Base-by-base conservation (phyloP, 2,888 invertebrate genomes). In the Theristus sp. region DNA sequence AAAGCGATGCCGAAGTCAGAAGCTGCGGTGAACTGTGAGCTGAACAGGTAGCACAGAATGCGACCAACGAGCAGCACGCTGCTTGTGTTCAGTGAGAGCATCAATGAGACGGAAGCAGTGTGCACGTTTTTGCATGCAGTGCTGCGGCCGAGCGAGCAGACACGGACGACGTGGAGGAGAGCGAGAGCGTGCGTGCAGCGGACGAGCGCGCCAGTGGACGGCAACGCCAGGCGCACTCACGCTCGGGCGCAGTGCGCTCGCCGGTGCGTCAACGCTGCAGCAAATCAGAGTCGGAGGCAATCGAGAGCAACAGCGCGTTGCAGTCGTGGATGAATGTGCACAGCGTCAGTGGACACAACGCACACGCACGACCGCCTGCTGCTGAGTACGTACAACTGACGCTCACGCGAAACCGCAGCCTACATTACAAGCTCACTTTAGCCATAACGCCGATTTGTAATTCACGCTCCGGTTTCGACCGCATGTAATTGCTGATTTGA, bases 231-330 rank as follows among this genome's bases (percentile, higher is more conserved):
- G 38, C 38, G 17, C 38, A 38, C 38, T 38, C 38, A 13, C 38
- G 10, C 6, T 38, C 38, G 38, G 17, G 38, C 38, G 17, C n/a
- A n/a, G n/a, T 6, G 13, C 27, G 6, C 28, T 13, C 3, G 20
- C 13, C 3, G 20, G 26, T 10, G 27, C 38, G 57, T 10, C 57
- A 57, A 30, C 57, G 57, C 10, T 28, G 3, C 24, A 46, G 46
- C 57, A 57, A 57, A 46, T 26, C 26, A 24, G 57, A 57, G 57
- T 57, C 54, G 26, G 54, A 57, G 46, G 46, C 29, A 3, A n/a
- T 25, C 6, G 54, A 26, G 28, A 25, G 6, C 38, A 17, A 38
- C 38, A 38, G 10, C 10, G 38, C 38, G 38, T 13, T 38, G 38
- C 38, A 38, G 17, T 38, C 38, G 38, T 38, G 38, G 38, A 38